Evolutionary conservation across 2,113 vertebrate species (phyloP).

Genomic region (Oncorhynchus kisutch): DNA sequence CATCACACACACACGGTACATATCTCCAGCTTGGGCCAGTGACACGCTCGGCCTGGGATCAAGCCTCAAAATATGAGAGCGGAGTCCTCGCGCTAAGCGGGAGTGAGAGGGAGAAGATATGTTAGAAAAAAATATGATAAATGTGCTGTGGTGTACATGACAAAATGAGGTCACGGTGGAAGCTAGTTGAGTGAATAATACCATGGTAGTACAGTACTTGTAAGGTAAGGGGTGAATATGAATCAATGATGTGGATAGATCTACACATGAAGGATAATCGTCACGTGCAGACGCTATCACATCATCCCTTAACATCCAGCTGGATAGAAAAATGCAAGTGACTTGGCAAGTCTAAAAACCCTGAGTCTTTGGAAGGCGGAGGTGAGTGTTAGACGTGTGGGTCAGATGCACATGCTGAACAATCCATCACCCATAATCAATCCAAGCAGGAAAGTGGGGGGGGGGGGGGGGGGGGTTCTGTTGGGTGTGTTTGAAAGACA

Average conservation of each 20-base stretch:
- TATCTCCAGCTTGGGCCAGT: constrained; percentile 28
- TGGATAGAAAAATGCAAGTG: too few species aligned
- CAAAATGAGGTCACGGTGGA: too few species aligned
- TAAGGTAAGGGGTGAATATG: too few species aligned
- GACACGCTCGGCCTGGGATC: constrained; percentile 12
- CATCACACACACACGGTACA: constrained; percentile 42
- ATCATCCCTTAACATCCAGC: too few species aligned
- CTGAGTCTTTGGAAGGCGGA: too few species aligned
- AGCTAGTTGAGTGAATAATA: too few species aligned
- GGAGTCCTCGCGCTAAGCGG: neutral
- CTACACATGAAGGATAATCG: too few species aligned
- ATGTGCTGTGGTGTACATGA: neutral
- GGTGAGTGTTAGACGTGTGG: too few species aligned
- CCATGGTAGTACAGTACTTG: too few species aligned
- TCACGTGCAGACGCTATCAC: too few species aligned
- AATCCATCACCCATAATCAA: neutral
- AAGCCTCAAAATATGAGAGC: constrained; percentile 7
- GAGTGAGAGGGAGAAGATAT: neutral
- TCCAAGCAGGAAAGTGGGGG: neutral
- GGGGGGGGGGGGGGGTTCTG: neutral
- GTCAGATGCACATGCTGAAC: neutral
- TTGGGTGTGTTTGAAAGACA: neutral
- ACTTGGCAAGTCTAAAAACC: too few species aligned
- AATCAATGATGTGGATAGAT: too few species aligned
- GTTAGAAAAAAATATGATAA: neutral